These are phyloP conservation scores for Pseudopleuronectes americanus DNA, from an alignment of 2,797 vertebrate genomes.

Conservation along the genomic window DNA sequence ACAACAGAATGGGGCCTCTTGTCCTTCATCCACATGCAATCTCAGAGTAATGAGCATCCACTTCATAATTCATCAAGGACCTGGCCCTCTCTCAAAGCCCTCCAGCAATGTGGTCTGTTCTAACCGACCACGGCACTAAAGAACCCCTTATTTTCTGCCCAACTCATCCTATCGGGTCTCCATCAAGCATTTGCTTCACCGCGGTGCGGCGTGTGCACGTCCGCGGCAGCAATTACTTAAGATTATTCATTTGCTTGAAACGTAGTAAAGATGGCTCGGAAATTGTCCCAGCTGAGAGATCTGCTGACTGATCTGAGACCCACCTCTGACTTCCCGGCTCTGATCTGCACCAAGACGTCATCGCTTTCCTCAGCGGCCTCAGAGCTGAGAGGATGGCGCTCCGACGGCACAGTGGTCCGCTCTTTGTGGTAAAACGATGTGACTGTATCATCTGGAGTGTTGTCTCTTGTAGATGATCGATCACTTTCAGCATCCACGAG, in stretches of 20 bases:
- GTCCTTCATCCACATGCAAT: constrained; percentile 88
- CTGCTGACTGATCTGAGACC: constrained; percentile 64
- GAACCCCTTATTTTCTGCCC: constrained; percentile 76
- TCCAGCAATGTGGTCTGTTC: constrained; percentile 81
- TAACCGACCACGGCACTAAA: constrained; percentile 76
- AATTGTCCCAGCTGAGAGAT: constrained; percentile 71
- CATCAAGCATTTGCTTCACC: constrained; percentile 71
- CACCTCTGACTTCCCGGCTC: constrained; percentile 96
- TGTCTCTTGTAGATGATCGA: constrained; percentile 55
- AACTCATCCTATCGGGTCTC: constrained; percentile 78
- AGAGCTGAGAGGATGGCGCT: constrained; percentile 37
- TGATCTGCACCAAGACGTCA: constrained; percentile 93
- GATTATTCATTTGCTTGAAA: constrained; percentile 80
- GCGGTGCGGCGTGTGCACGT: constrained; percentile 71
- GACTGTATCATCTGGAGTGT: constrained; percentile 59
- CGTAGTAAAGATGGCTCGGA: constrained; percentile 70
- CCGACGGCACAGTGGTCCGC: constrained; percentile 66
- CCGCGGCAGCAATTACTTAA: constrained; percentile 76
- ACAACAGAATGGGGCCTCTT: constrained; percentile 84
- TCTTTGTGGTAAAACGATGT: constrained; percentile 61
- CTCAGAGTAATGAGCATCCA: constrained; percentile 88
- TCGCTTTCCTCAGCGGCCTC: constrained; percentile 77
- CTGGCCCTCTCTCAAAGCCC: constrained; percentile 85
- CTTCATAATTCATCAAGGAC: constrained; percentile 87
- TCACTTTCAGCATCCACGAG: constrained; percentile 70